Evolutionary conservation across 2,888 invertebrate genomes (phyloP), one percentile per base, ranked within the genome.

Genomic region (Drosophila siamana): DNA sequence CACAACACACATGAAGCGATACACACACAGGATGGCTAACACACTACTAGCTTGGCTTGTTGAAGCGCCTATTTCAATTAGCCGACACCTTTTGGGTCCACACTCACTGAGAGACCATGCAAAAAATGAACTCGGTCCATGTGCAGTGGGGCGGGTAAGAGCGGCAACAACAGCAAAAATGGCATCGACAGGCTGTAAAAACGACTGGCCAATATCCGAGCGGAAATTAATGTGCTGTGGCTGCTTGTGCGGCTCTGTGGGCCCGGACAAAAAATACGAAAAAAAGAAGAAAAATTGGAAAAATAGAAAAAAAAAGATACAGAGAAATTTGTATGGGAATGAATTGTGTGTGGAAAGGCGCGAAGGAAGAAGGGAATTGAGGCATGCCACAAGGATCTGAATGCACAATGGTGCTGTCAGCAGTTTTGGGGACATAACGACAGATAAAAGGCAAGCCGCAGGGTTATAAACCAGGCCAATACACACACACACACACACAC

Each of bases 141-240:
- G 56, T 44, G n/a, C 54, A 28, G 50, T 44, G 51, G 8, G 46
- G 40, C 13, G n/a, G 16, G 13, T 11, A 11, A 38, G 40, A 55
- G 26, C 46, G 30, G 44, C 43, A 16, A 30, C 8, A 40, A 22
- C 40, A 11, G 40, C 48, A 38, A 57, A 54, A 57, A 52, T 40
- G 52, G 50, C 71, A 63, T 64, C 56, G 69, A 62, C 68, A 63
- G 63, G 61, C 65, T 59, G 68, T 61, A 72, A 80, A 78, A 70
- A 62, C 69, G 71, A 62, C 73, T 52, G 80, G 89, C 81, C 83
- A 84, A 84, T 84, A 88, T 84, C 89, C 88, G 74, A 68, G 62
- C 88, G 88, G 83, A 84, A 84, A 84, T 84, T 86, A 88, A 86
- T 86, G 89, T 84, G 72, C 85, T 80, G 81, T 78, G 81, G 74